phyloP scores from a whole-genome alignment of 2,797 vertebrate genomes.

The Cossypha dichroa region DNA sequence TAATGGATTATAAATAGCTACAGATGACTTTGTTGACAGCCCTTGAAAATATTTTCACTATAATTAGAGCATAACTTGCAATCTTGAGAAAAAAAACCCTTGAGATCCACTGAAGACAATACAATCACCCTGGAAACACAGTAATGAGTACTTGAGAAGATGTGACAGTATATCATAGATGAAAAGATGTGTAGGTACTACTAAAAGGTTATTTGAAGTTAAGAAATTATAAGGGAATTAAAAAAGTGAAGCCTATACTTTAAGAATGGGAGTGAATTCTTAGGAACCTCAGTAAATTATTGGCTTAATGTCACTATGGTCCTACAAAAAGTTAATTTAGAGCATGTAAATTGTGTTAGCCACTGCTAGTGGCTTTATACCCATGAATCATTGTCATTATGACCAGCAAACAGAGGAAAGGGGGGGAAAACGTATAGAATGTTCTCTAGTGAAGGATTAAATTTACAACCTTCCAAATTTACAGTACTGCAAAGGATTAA shows the following conservation, averaged over 20 bases:
- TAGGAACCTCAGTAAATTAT: neutral
- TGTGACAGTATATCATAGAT: neutral
- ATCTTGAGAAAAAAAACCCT: neutral
- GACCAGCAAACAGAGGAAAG: neutral
- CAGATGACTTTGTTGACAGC: neutral
- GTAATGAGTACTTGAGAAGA: neutral
- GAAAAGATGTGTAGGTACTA: neutral
- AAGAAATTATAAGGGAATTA: neutral
- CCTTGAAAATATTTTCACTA: neutral
- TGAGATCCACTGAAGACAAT: neutral
- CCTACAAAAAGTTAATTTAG: neutral
- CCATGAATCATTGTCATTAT: neutral
- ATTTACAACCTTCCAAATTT: neutral
- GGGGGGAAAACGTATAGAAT: neutral
- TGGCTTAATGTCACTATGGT: neutral
- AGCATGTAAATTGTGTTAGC: neutral
- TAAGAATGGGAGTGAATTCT: neutral
- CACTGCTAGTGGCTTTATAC: neutral
- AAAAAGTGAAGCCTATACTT: neutral
- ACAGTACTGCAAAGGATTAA: neutral
- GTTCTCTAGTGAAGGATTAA: neutral
- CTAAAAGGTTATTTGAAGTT: conserved; percentile 2
- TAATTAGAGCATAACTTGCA: neutral
- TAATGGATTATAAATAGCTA: conserved; percentile 31
- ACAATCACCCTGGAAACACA: neutral